Percentiles rank a stretch among this genome's conserved stretches.
Evolutionary conservation across 2,113 vertebrate species (phyloP).

Genomic region (Pseudonaja textilis): DNA sequence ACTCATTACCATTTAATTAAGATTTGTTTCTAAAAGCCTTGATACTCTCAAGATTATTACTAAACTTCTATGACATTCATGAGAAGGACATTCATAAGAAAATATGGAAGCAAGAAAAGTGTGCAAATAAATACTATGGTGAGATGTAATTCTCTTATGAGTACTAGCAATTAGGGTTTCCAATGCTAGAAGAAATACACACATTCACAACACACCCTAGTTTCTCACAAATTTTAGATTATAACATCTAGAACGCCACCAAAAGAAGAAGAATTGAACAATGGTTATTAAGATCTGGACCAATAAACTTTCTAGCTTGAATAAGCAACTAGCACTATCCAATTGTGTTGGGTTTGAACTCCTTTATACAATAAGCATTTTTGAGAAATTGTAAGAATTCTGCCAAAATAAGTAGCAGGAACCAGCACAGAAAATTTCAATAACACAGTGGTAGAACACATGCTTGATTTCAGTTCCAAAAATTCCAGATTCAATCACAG

Average conservation of each 20-base stretch:
- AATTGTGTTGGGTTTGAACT: neutral
- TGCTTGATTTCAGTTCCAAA: neutral
- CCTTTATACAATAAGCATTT: neutral
- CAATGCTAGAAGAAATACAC: neutral
- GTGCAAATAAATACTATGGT: neutral
- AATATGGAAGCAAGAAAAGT: neutral
- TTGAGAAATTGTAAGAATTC: neutral
- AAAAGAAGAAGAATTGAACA: neutral
- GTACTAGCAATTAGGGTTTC: neutral
- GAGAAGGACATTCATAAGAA: neutral
- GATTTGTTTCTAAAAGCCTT: neutral
- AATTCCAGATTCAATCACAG: neutral
- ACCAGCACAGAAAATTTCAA: neutral
- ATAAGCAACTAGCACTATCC: neutral
- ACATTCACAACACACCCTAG: neutral
- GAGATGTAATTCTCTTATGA: neutral
- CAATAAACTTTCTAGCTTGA: neutral
- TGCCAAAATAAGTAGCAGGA: neutral
- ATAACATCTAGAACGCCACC: neutral
- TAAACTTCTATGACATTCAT: accelerated
- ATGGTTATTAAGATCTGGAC: neutral
- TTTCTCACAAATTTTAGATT: neutral
- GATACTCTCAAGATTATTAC: accelerated
- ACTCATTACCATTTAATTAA: neutral
- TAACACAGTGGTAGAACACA: neutral